Base-by-base conservation (phyloP, 2,113 vertebrate species). In the Amphilophus citrinellus region DNA sequence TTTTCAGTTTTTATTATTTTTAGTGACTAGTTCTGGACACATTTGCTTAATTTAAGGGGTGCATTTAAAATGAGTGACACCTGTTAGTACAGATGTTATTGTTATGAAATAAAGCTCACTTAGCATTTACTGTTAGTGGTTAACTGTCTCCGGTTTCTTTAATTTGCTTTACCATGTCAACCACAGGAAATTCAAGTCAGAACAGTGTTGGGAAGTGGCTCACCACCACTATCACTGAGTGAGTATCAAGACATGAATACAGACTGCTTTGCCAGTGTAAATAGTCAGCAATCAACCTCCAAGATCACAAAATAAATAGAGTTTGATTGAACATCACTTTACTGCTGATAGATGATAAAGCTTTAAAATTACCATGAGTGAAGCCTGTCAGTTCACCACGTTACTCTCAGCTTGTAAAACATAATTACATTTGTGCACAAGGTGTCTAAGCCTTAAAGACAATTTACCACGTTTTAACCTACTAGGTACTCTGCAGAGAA, bases 171-270 rank as follows among this genome's bases (percentile, higher is more conserved):
- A 24, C 4, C 39, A 63, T 84, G 65, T 79, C 82, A 73, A 47
- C 50, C 44, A 24, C 91, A 94, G 93, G 82, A 62, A 78, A 39
- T 27, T 42, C 30, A 17, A 68, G 73, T 44, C 63, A 77, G 66
- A 79, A 89, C 63, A 85, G 61, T 7, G 22, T 91, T 57, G 80
- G 83, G 78, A 78, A 83, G 57, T 92, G 89, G 92, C 87, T 93
- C 61, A 82, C 62, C 62, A 56, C 65, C 3, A 65, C 79, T 10
- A 58, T 86, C 47, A 56, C 24, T 13, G 32, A 37, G 93, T 94
- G 63, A 92, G 93, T 93, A 84, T 71, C 66, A 0, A 0, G 1
- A 0, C 32, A 13, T 53, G 66, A 53, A 2, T 2, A 32, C 2
- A 32, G 44, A 73, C 66, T n/a, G 66, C 47, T 53, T 73, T 3